A percentile compares a stretch with the other conserved stretches of the same genome.
Conservation (phyloP, 1,140 invertebrate genomes). For the Heliothis virescens region DNA sequence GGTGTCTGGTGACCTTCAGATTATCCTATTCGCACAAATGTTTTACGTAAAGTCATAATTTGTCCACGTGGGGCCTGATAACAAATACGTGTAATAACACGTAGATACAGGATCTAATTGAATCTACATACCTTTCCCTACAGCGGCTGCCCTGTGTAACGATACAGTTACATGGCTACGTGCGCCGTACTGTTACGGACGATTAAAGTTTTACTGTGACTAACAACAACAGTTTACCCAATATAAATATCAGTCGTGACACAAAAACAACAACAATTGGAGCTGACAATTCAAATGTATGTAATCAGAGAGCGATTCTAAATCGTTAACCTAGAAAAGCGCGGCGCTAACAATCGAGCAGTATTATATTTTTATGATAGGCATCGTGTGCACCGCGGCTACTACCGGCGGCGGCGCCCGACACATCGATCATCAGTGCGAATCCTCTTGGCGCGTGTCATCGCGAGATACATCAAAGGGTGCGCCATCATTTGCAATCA, state of each 20-base stretch:
- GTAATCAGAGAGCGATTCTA: conserved; percentile 6
- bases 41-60: conserved; percentile 17
- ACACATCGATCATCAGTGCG: neutral
- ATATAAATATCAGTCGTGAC: neutral
- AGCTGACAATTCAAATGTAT: neutral
- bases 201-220: too few species aligned
- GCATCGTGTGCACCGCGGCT: too few species aligned
- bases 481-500: conserved; percentile 6
- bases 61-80: neutral
- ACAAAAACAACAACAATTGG: neutral
- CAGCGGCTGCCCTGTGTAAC: neutral
- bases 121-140: neutral
- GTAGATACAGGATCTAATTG: conserved; percentile 6
- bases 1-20: conserved; percentile 10
- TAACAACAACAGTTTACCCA: neutral
- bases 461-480: conserved; percentile 15
- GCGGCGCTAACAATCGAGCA: too few species aligned
- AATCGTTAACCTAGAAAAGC: conserved; percentile 13
- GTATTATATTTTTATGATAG: conserved; percentile 9
- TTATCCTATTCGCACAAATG: conserved; percentile 23
- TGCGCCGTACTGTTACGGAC: neutral
- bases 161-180: neutral
- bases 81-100: neutral
- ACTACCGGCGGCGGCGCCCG: too few species aligned
- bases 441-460: conserved; percentile 1